A percentile compares a stretch with the other conserved stretches of the same genome.
phyloP scores from a whole-genome alignment of 2,113 vertebrate genomes.

The Myotis yumanensis region DNA sequence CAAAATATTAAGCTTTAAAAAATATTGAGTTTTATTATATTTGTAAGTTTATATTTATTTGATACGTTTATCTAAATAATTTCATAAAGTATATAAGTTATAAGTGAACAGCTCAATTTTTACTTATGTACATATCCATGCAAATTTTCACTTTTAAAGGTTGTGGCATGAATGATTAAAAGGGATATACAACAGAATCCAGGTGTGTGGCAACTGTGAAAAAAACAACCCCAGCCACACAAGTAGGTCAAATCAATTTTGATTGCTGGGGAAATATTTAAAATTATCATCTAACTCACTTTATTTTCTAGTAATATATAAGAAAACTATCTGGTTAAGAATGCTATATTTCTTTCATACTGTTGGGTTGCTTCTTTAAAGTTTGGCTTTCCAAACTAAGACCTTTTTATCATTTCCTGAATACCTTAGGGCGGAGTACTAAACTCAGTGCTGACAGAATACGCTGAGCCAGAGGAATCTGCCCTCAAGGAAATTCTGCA shows the following conservation, averaged over 20 bases:
- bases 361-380: neutral
- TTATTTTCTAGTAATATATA: constrained; percentile 20
- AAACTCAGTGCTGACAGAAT: neutral
- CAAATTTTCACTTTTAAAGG: neutral
- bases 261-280: constrained; percentile 7
- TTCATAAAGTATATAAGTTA: constrained; percentile 19
- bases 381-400: constrained; percentile 20
- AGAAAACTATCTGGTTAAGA: neutral
- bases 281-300: constrained; percentile 7
- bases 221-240: neutral
- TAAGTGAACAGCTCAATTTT: neutral
- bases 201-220: neutral
- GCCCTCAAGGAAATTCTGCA: neutral
- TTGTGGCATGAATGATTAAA: neutral
- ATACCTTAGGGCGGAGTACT: neutral
- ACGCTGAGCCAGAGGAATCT: neutral
- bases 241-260: constrained; percentile 12
- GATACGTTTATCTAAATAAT: neutral
- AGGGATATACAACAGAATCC: neutral
- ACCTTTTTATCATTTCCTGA: constrained; percentile 11
- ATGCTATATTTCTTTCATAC: neutral
- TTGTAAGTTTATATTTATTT: neutral
- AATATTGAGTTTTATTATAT: neutral
- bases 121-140: neutral
- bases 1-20: neutral